Evolutionary conservation across 2,797 vertebrate species (phyloP).

Genomic region (Caiman crocodilus): DNA sequence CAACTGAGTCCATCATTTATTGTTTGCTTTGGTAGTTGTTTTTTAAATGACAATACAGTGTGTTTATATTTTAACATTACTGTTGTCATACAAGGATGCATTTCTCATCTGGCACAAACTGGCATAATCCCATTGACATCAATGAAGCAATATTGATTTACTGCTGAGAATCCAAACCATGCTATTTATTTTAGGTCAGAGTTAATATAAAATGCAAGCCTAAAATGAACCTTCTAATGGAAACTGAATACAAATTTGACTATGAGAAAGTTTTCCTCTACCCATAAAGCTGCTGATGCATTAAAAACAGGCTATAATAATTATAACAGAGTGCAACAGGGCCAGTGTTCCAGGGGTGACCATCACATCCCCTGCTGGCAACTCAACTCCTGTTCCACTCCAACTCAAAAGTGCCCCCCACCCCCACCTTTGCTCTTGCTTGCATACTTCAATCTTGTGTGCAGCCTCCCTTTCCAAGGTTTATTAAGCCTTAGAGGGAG

Average conservation of each 20-base stretch:
- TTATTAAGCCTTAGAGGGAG: too few relatives aligned
- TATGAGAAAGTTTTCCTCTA: background rate
- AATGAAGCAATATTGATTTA: background rate
- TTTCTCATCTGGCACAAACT: background rate
- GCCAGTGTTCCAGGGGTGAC: too few relatives aligned
- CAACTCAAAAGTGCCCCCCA: too few relatives aligned
- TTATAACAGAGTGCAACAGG: accelerated
- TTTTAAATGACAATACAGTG: too few relatives aligned
- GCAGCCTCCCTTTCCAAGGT: too few relatives aligned
- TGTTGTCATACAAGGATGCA: background rate
- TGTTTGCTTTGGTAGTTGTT: too few relatives aligned
- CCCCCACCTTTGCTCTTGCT: too few relatives aligned
- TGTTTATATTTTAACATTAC: too few relatives aligned
- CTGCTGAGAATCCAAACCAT: background rate
- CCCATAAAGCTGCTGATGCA: accelerated
- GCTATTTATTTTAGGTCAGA: conserved; percentile 15
- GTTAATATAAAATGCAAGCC: background rate
- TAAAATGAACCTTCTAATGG: background rate
- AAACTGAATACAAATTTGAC: background rate
- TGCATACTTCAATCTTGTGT: too few relatives aligned
- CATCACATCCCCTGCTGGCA: too few relatives aligned
- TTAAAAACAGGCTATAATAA: background rate
- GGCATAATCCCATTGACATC: background rate
- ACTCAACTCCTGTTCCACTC: too few relatives aligned
- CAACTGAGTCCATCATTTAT: too few relatives aligned